phyloP scores from a whole-genome alignment of 2,888 invertebrate species.

The Ochropleura leucogaster region DNA sequence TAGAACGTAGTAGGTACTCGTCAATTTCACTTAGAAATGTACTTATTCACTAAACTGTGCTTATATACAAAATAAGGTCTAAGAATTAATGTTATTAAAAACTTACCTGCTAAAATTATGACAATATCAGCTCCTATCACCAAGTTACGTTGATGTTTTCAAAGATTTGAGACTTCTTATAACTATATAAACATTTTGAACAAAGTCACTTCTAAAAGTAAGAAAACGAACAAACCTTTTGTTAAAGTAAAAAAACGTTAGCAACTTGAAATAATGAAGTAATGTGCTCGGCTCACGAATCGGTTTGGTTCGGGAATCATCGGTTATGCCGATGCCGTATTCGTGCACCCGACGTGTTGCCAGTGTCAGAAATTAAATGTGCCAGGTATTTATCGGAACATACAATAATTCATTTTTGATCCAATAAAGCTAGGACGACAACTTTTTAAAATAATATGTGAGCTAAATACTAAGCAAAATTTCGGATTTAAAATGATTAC shows the following conservation, averaged over 20 bases:
- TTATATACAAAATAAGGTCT: neutral
- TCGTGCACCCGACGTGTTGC: neutral
- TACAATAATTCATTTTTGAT: neutral
- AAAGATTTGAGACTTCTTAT: neutral
- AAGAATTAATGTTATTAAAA: neutral
- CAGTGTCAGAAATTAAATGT: neutral
- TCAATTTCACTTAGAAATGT: too few species aligned
- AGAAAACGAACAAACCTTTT: neutral
- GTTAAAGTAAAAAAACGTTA: neutral
- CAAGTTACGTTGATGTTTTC: neutral
- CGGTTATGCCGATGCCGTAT: neutral
- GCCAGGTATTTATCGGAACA: neutral
- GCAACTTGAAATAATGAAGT: constrained; percentile 14
- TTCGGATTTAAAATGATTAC: neutral
- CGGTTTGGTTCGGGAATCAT: constrained; percentile 10
- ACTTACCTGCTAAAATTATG: constrained; percentile 6
- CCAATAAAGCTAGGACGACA: neutral
- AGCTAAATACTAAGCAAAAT: neutral
- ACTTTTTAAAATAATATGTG: neutral
- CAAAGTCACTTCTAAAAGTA: neutral
- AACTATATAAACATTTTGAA: neutral
- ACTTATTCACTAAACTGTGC: neutral
- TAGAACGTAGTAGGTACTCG: neutral
- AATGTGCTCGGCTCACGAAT: neutral
- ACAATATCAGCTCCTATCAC: too few species aligned